These are phyloP conservation scores for Carcina quercana DNA, from an alignment of 2,888 invertebrate genomes.

Conservation along the genomic window DNA sequence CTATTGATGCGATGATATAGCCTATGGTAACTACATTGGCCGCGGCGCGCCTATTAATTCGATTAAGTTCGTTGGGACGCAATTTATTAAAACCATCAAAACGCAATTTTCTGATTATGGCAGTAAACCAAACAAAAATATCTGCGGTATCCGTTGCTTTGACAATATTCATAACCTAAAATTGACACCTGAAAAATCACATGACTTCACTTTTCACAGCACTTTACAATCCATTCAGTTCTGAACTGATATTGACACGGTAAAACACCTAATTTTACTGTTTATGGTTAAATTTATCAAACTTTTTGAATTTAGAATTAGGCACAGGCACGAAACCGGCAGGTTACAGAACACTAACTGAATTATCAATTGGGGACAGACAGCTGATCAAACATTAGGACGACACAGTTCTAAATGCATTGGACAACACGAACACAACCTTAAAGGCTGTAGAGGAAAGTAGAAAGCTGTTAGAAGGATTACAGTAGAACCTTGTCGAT, in stretches of 20 bases:
- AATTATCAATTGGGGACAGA: slow-evolving; percentile 63
- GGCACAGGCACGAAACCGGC: slow-evolving; percentile 42
- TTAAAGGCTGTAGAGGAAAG: slow-evolving; percentile 38
- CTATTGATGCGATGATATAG: no score
- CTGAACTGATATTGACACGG: slow-evolving; percentile 11
- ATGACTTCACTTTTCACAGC: slow-evolving; percentile 17
- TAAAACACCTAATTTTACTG: slow-evolving; percentile 11
- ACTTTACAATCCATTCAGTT: slow-evolving; percentile 2
- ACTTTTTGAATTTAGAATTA: slow-evolving; percentile 18
- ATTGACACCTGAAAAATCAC: slow-evolving; percentile 18
- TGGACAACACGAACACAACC: slow-evolving; percentile 36
- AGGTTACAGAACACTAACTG: slow-evolving; percentile 46
- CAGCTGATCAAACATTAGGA: slow-evolving; percentile 64
- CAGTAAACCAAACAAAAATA: slow-evolving; percentile 24
- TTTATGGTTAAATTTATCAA: no score
- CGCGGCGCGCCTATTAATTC: no score
- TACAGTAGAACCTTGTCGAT: slow-evolving; percentile 34
- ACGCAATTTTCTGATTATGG: no score
- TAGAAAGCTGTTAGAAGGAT: slow-evolving; percentile 29
- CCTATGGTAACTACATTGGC: no score
- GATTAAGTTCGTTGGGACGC: no score
- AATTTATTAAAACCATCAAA: no score
- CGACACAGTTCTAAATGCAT: slow-evolving; percentile 40
- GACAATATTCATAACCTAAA: slow-evolving; percentile 27
- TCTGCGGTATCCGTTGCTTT: slow-evolving; percentile 31